phyloP scores from a whole-genome alignment of 2,797 vertebrate genomes.

The Propithecus perrieri region DNA sequence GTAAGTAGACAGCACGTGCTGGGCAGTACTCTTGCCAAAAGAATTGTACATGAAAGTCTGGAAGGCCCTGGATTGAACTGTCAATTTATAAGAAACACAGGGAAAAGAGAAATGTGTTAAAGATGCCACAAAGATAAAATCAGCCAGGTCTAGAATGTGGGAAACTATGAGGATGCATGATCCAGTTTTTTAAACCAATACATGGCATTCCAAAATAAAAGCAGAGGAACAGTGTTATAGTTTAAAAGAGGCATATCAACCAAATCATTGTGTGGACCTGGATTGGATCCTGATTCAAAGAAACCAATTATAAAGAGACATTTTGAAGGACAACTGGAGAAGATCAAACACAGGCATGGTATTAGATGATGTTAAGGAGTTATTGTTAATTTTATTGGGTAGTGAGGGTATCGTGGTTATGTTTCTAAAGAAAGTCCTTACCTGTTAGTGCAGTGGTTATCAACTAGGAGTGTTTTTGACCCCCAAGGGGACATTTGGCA shows the following conservation, averaged over 20 bases:
- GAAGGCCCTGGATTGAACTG: not conserved
- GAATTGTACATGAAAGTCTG: not conserved
- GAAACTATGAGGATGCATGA: not conserved
- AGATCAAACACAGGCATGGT: not conserved
- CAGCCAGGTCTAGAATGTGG: not conserved
- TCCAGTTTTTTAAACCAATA: not conserved
- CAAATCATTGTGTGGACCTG: not conserved
- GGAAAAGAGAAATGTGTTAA: not conserved
- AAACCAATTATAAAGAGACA: not conserved
- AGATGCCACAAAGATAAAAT: not conserved
- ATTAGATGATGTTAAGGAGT: not conserved
- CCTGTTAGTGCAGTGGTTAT: not conserved
- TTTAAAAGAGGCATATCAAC: not conserved
- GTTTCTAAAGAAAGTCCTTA: not conserved
- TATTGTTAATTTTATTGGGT: not conserved
- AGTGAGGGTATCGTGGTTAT: not conserved
- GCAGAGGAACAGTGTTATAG: not conserved
- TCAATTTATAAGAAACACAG: not conserved
- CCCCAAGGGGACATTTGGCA: not conserved
- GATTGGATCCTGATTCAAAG: not conserved
- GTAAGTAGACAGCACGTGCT: not conserved
- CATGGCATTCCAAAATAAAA: not conserved
- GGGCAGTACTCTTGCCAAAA: not conserved
- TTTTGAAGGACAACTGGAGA: not conserved
- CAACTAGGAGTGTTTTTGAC: not conserved